Evolutionary conservation across 2,113 vertebrate genomes (phyloP).

Genomic region (Nothocercus nigrocapillus): DNA sequence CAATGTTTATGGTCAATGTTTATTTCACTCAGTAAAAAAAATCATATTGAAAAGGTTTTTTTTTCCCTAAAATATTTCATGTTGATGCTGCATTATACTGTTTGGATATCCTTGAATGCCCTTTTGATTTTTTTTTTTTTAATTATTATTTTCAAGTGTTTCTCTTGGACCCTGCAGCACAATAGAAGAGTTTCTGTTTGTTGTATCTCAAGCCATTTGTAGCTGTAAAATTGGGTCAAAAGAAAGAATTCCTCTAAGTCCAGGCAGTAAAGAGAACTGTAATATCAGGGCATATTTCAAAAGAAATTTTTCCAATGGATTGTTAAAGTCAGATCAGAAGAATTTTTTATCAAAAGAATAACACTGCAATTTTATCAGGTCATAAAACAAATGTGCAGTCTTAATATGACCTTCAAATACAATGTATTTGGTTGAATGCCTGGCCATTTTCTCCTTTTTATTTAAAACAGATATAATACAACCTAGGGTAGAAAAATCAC

Average conservation of each 20-base stretch:
- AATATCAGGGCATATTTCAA: background rate
- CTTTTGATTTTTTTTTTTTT: too few relatives aligned
- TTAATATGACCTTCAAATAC: conserved; percentile 22
- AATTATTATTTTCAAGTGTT: background rate
- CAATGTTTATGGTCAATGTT: background rate
- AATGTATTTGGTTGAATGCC: background rate
- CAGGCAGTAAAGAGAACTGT: background rate
- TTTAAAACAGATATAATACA: background rate
- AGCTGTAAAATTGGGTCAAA: background rate
- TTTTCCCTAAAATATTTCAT: background rate
- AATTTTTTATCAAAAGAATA: conserved; percentile 29
- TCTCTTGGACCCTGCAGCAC: background rate
- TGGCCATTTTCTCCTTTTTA: background rate
- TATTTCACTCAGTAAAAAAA: background rate
- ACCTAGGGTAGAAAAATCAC: background rate
- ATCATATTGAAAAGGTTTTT: background rate
- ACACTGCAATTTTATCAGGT: background rate
- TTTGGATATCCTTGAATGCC: background rate
- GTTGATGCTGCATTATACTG: background rate
- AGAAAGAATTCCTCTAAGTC: background rate
- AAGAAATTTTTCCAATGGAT: background rate
- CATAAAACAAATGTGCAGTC: background rate
- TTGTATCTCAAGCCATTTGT: background rate
- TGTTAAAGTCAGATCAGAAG: background rate
- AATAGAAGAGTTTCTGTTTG: background rate